Evolutionary conservation across 2,797 vertebrate genomes (phyloP), one percentile per base, ranked within the genome.

Genomic region (Thamnophis elegans): DNA sequence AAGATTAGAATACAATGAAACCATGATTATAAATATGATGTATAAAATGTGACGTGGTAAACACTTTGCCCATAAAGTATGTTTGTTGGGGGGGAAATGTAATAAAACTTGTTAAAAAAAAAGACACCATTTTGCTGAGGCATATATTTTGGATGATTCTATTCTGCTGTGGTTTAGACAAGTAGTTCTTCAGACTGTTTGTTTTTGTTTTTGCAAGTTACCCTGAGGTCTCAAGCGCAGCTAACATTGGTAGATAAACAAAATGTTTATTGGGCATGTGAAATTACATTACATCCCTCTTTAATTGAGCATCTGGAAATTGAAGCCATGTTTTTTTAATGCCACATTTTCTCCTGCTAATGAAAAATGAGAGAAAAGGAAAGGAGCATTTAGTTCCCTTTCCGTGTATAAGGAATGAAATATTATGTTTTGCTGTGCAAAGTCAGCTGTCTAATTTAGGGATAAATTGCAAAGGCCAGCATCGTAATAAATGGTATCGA

Each of bases 401-500:
- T 0, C 53, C 65, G 92, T 56, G 36, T 20, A 93, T 55, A 51
- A 26, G 0, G 0, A 86, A 36, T 93, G 89, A 94, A 93, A 89
- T 89, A 91, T 0, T 0, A 89, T 90, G 90, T 0, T 0, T 73
- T 90, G 93, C 51, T 8, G 1, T 89, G 58, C 87, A 85, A 60
- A 88, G 16, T 85, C 36, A 91, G 42, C 85, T 62, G 53, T 1
- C 60, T 25, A 42, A 73, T 95, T 96, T 51, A 59, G 3, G 92
- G 91, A 0, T 82, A 47, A 60, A 88, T 93, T 91, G 87, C 93
- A 94, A 95, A 96, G 93, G 91, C 60, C 93, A 54, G 36, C 47
- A 7, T 89, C 59, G 22, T 20, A 92, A 93, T 91, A 68, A 93
- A 91, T 0, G 0, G 28, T 89, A 93, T 65, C 94, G 86, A 91